A percentile compares a stretch with the other conserved stretches of the same genome.
phyloP scores from a whole-genome alignment of 1,140 invertebrate species.

The Hypsibius dujardini region DNA sequence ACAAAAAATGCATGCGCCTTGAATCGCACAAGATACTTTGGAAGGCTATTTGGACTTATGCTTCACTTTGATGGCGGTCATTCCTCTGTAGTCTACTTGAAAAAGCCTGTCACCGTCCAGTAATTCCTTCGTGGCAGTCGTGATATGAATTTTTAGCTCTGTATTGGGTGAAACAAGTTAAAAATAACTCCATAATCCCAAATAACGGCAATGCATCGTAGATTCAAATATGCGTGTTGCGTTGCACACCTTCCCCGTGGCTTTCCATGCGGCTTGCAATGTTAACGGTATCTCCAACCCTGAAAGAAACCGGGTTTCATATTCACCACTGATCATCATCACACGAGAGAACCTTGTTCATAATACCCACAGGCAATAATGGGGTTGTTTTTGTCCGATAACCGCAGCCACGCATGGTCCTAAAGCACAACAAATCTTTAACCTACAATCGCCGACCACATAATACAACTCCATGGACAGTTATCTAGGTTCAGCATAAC shows the following conservation, averaged over 20 bases:
- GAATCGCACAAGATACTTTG: not conserved
- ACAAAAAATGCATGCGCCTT: too few relatives aligned
- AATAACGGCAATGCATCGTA: not conserved
- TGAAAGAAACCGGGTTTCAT: not conserved
- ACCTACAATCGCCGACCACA: not conserved
- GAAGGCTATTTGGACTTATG: not conserved
- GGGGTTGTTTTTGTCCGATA: not conserved
- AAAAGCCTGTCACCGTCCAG: not conserved
- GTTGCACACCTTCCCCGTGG: constrained; percentile 44
- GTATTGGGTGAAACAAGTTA: not conserved
- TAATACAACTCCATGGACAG: not conserved
- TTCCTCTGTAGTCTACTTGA: not conserved
- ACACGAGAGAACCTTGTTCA: not conserved
- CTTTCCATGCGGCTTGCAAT: constrained; percentile 71
- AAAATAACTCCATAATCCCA: not conserved
- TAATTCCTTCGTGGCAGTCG: not conserved
- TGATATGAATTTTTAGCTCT: constrained; percentile 1
- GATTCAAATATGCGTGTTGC: not conserved
- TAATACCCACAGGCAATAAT: not conserved
- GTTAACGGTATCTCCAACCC: constrained; percentile 30
- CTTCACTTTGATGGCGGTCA: not conserved
- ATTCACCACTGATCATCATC: not conserved
- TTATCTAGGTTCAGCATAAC: too few relatives aligned
- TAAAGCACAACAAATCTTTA: not conserved
- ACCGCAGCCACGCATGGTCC: not conserved